phyloP scores from a whole-genome alignment of 1,140 invertebrate species.

The Cephus cinctus region DNA sequence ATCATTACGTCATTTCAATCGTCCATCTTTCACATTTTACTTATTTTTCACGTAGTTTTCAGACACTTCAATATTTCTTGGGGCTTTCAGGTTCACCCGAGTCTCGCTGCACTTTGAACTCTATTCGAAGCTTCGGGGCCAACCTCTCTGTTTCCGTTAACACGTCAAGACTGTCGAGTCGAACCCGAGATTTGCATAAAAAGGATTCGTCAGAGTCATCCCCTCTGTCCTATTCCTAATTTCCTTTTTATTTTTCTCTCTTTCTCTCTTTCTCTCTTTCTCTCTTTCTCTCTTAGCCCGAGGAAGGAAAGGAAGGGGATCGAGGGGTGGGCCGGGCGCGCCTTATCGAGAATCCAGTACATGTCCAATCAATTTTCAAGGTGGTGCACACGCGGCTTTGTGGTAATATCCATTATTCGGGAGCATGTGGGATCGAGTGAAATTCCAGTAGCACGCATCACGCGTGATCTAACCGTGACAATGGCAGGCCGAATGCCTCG shows the following conservation, averaged over 20 bases:
- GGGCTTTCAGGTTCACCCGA: too few relatives aligned
- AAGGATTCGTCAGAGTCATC: too few relatives aligned
- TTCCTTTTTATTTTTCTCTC: background rate
- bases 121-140: too few relatives aligned
- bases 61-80: too few relatives aligned
- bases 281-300: background rate
- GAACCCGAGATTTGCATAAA: too few relatives aligned
- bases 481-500: background rate
- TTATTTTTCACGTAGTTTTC: too few relatives aligned
- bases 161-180: constrained; percentile 2
- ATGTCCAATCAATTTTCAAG: constrained; percentile 6
- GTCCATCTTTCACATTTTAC: too few relatives aligned
- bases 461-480: constrained; percentile 2
- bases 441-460: background rate
- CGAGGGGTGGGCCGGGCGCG: background rate
- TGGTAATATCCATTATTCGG: constrained; percentile 5
- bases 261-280: background rate
- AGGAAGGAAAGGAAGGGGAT: background rate
- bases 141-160: background rate
- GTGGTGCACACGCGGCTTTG: constrained; percentile 3
- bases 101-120: too few relatives aligned
- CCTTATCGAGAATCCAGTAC: constrained; percentile 5
- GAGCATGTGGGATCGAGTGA: background rate
- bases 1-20: too few relatives aligned
- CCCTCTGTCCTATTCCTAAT: background rate